Base-by-base conservation (phyloP, 30 jellyfish, hydroid and myxozoan species). In the Pelagia noctiluca region DNA sequence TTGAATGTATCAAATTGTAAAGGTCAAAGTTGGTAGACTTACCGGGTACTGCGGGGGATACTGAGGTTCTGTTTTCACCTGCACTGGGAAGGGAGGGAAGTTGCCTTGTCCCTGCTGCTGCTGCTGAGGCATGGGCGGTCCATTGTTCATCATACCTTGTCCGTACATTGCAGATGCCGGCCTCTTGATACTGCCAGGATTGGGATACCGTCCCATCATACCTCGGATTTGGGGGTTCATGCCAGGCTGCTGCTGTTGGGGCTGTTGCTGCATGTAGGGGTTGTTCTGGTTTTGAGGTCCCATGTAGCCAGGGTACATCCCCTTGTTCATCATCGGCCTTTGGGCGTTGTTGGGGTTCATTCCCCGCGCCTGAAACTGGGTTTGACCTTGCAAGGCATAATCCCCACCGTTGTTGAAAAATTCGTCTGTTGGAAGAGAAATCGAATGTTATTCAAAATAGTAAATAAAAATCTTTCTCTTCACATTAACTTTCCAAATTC, bases 31-130 rank as follows among this genome's bases (percentile, higher is more conserved):
- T 11, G 28, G 24, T 18, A 0, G 21, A 63, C 92, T 29, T 74
- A 88, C 96, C 89, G 94, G 96, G 84, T 94, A 94, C 78, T 83
- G 95, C 75, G 99, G 98, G n/a, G 98, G 95, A 66, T 80, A 94
- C 30, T 74, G 63, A 19, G 96, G 97, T n/a, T 77, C 88, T 23
- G 77, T 70, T 73, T 88, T 94, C 78, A 88, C 83, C 54, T 88
- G 96, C 22, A 85, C 47, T 0, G 88, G 82, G 50, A 80, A 80
- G 28, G 91, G 91, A 3, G 91, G 80, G 38, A 23, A 80, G 34
- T 64, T 85, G n/a, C 89, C 88, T 48, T 63, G 96, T 49, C 78
- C 92, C 86, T 86, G 96, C 30, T 68, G 80, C 48, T 78, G 96
- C 33, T 95, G 93, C 32, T 84, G 96, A 2, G 96, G 96, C 88